Base-by-base conservation (phyloP, 2,888 invertebrate species). In the Myopa testacea region DNA sequence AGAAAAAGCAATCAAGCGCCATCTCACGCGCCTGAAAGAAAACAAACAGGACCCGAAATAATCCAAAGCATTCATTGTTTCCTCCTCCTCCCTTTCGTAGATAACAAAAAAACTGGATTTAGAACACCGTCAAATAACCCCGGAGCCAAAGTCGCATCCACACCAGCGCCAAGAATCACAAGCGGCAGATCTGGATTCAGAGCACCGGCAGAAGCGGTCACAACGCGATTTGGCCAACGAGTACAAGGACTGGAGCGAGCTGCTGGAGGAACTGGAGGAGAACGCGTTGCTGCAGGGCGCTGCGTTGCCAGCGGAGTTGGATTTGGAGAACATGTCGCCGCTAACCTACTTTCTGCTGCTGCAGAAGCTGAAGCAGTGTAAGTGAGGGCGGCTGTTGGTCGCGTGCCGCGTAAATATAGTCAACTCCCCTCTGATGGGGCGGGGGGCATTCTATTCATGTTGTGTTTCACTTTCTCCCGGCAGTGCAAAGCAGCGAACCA, bases 401-500 rank as follows among this genome's bases (percentile, higher is more conserved):
- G 62, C 62, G 62, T 26, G 62, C 8, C 62, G 26, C 34, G 58
- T 50, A 10, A 1, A 26, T 26, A 26, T 2, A 1, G 14, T 14
- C 50, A 14, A 1, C 16, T 55, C 1, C 55, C 16, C 55, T 55
- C 14, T 14, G 14, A 50, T 50, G 50, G 14, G 14, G 50, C 50
- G 50, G 10, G 26, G 26, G 26, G 45, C 45, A 26, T 45, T 45
- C 45, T 6, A 2, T 45, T 10, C 45, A 8, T 45, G 45, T 45
- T 62, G 62, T 62, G 16, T 37, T 63, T 63, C 16, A 37, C 14
- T 75, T 75, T 19, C 38, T 72, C 50, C n/a, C 55, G 16, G n/a
- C 79, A 87, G 88, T 88, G 80, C 88, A 87, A 83, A 85, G 81
- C 79, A 84, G 74, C 63, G 88, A 88, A 79, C 87, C 84, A 69